Base-by-base conservation (phyloP, 2,797 vertebrate genomes). In the Mus caroli region DNA sequence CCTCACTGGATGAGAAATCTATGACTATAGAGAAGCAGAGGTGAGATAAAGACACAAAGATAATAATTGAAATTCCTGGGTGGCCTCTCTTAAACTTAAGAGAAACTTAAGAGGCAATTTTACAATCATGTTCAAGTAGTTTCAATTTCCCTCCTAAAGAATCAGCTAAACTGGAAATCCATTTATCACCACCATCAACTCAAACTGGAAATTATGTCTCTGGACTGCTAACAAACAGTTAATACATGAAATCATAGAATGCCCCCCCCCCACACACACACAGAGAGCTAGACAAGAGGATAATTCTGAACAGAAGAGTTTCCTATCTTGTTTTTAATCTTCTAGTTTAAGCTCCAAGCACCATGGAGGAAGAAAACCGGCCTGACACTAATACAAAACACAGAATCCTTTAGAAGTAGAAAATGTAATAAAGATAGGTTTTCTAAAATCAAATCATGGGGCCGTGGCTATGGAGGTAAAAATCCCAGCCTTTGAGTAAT, bases 351-450 rank as follows among this genome's bases (percentile, higher is more conserved):
- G 97, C 0, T 3, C 22, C 60, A 95, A 43, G 80, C 73, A 95
- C 83, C 60, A 0, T 96, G 79, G 84, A 95, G 46, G 86, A 97
- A 96, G 56, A 88, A 95, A 96, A 82, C 84, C 52, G 24, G 77
- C 56, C 50, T 83, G 71, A 94, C 54, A 90, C 85, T 97, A 96
- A 97, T 92, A 90, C 79, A 91, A 98, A 97, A 95, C 95, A 98
- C 76, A 96, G 88, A 97, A 26, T 93, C 50, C 62, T 94, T 96
- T 92, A 89, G 64, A 96, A 95, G 92, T 90, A 92, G 88, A 96
- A 97, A 97, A 97, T 97, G 88, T 91, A 96, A 96, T 95, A 96
- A 97, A 97, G 94, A 95, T 94, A 91, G 15, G 60, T 94, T 97
- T 97, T 92, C 96, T 78, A 92, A 96, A 97, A 96, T 97, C 58